Evolutionary conservation across 37 sponge, comb jelly and placozoan genomes (phyloP), one percentile per base, ranked within the genome.

Genomic region (Cliona cf. orientalis): DNA sequence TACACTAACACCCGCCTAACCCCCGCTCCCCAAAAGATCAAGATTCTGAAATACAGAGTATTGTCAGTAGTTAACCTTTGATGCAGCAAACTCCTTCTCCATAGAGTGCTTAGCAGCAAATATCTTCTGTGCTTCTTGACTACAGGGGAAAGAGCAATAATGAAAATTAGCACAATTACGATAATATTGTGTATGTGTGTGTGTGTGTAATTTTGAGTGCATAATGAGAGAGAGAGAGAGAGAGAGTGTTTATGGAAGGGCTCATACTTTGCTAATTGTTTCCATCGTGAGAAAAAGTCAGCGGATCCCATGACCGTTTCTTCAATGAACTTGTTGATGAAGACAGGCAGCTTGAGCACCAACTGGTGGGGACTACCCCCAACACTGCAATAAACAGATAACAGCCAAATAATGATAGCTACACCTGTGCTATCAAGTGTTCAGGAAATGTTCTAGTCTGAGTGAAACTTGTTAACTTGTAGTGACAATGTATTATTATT

Each of bases 251-350:
- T 31, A 31, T 73, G 69, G 45, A 0, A 14, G 35, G 2, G 7
- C n/a, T 68, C 90, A 71, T 46, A 91, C 95, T 60, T 79, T 82
- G 79, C 67, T 12, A 97, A 92, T 40, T 81, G 79, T 76, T 97
- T 97, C 98, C 98, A 97, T 28, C 98, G 34, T 17, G 81, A 39
- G 72, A 97, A 97, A 94, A 97, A 97, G 68, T 95, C 87, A 9
- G 75, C 25, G 12, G 93, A 72, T 19, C 40, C 26, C 93, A 97
- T 92, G 1, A 40, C 31, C 5, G 87, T 57, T 1, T 86, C 60
- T 39, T 88, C 86, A 19, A 84, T 42, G 82, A 93, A 97, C 81
- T 95, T 95, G 84, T 42, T 80, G 26, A 97, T 36, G 31, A 87
- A 39, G 29, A 95, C 33, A 2, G 95, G 95, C 46, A 95, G 67